Percentiles rank a stretch among this genome's conserved stretches.
phyloP scores from a whole-genome alignment of 2,113 vertebrate species.

The Gallinago paraguaiae region DNA sequence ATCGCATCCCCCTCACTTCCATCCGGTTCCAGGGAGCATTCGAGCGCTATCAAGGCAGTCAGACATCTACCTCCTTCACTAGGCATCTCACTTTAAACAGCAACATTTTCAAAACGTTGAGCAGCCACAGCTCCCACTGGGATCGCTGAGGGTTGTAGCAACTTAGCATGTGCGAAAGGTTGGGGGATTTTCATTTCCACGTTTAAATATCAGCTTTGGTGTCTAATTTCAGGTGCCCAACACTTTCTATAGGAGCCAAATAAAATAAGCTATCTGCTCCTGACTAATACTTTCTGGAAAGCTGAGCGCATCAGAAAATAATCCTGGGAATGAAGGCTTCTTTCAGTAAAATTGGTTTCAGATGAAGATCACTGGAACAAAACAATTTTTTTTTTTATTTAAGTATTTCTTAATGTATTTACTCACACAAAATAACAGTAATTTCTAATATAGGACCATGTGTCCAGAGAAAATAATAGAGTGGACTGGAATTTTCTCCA shows the following conservation, averaged over 20 bases:
- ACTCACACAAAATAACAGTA: background rate
- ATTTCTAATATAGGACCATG: background rate
- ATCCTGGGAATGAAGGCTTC: background rate
- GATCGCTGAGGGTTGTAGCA: background rate
- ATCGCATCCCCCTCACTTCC: background rate
- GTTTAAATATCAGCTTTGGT: background rate
- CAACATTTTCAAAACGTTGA: background rate
- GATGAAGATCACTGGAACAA: background rate
- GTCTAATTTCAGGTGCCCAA: background rate
- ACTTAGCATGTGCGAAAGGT: background rate
- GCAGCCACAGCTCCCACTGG: background rate
- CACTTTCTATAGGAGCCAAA: background rate
- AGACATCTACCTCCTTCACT: background rate
- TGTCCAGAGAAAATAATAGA: constrained; percentile 1
- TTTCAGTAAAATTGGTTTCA: background rate
- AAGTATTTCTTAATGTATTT: background rate
- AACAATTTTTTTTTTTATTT: background rate
- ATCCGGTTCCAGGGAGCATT: background rate
- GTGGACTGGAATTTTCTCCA: background rate
- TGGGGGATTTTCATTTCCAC: background rate
- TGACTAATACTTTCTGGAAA: background rate
- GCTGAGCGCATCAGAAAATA: background rate
- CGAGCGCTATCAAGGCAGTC: background rate
- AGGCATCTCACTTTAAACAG: background rate
- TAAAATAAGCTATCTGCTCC: background rate